phyloP scores from a whole-genome alignment of 2,888 invertebrate species.

The Pristionchus entomophagus region DNA sequence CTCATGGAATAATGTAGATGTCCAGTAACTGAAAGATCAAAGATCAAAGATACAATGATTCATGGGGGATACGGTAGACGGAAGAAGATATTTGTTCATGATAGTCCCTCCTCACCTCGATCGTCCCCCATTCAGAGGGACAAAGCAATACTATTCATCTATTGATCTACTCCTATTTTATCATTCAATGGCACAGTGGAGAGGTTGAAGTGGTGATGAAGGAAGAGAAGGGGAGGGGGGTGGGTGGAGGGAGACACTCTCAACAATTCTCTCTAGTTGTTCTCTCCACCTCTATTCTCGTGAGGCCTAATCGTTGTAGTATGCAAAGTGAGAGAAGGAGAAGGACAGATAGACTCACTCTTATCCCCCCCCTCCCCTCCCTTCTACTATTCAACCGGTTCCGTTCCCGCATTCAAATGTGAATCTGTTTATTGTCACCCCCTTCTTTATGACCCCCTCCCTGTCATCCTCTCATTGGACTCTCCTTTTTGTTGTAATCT shows the following conservation, averaged over 20 bases:
- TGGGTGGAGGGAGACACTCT: neutral
- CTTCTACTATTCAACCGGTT: neutral
- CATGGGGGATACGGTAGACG: neutral
- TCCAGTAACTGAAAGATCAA: neutral
- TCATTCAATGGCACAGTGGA: neutral
- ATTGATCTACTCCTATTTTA: neutral
- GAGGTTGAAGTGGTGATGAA: neutral
- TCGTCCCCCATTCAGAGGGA: conserved; percentile 14
- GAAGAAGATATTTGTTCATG: too few species aligned
- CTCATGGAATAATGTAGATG: neutral
- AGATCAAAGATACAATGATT: neutral
- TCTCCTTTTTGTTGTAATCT: neutral
- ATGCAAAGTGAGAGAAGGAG: conserved; percentile 10
- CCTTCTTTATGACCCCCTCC: conserved; percentile 16
- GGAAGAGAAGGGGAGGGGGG: neutral
- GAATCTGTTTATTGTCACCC: conserved; percentile 30
- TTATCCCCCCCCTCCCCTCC: neutral
- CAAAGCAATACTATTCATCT: neutral
- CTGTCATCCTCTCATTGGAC: neutral
- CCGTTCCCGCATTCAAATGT: conserved; percentile 35
- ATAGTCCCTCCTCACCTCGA: neutral
- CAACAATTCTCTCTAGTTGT: neutral
- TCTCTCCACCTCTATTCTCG: conserved; percentile 7
- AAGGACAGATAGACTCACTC: conserved; percentile 6
- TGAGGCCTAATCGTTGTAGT: conserved; percentile 19